phyloP scores from a whole-genome alignment of 1,140 invertebrate genomes.

The Eulimnadia texana region DNA sequence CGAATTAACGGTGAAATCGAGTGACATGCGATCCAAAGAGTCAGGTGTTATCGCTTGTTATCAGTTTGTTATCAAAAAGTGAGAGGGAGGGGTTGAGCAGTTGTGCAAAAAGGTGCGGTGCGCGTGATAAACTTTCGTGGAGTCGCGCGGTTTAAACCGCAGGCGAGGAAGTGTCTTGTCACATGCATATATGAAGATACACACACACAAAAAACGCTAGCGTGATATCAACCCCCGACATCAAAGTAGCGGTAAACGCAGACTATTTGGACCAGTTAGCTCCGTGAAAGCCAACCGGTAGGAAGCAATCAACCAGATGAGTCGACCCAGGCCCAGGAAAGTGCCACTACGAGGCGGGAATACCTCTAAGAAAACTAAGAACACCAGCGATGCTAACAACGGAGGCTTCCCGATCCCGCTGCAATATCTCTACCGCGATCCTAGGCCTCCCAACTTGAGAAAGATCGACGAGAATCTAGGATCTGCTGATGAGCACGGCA shows the following conservation, averaged over 20 bases:
- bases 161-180: background rate
- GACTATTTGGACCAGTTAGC: too few relatives aligned
- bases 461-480: background rate
- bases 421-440: constrained; percentile 11
- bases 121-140: background rate
- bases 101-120: too few relatives aligned
- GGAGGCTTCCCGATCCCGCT: constrained; percentile 13
- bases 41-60: too few relatives aligned
- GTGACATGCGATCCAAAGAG: too few relatives aligned
- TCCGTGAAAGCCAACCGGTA: too few relatives aligned
- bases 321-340: background rate
- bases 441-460: constrained; percentile 3
- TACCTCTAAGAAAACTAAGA: background rate
- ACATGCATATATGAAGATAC: background rate
- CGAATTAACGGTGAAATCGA: too few relatives aligned
- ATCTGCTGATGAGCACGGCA: background rate
- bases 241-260: background rate
- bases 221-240: background rate
- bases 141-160: background rate
- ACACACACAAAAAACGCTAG: too few relatives aligned
- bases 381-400: background rate
- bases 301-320: too few relatives aligned
- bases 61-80: too few relatives aligned
- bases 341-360: background rate
- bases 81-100: too few relatives aligned